Conservation (phyloP, 1,140 invertebrate species). For the Drosophila kikkawai region DNA sequence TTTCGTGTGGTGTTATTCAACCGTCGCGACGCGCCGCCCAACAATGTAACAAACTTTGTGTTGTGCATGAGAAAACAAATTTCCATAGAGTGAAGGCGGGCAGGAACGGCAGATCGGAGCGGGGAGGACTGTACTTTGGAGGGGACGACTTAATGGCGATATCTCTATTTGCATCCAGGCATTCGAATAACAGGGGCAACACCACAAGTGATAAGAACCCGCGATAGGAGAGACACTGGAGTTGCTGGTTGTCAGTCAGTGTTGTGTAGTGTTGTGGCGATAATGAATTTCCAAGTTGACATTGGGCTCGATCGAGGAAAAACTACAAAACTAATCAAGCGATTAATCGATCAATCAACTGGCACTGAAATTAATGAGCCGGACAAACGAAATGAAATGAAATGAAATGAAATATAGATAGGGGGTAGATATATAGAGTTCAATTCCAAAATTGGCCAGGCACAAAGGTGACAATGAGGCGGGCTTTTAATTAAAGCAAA, state of each 20-base stretch:
- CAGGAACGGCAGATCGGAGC: background rate
- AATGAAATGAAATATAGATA: constrained; percentile 27
- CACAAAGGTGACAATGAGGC: constrained; percentile 59
- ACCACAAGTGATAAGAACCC: constrained; percentile 3
- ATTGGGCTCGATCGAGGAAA: constrained; percentile 43
- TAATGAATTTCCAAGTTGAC: constrained; percentile 68
- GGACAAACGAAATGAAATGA: constrained; percentile 15
- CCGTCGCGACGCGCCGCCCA: constrained; percentile 14
- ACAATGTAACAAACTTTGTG: constrained; percentile 33
- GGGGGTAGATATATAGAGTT: constrained; percentile 19
- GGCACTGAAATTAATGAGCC: constrained; percentile 62
- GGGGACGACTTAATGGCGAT: constrained; percentile 34
- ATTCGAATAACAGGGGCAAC: constrained; percentile 2
- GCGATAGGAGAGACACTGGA: constrained; percentile 2
- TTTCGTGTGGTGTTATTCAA: constrained; percentile 45
- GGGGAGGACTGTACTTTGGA: constrained; percentile 1
- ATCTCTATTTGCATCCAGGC: constrained; percentile 16
- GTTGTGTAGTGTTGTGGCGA: constrained; percentile 2
- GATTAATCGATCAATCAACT: constrained; percentile 80
- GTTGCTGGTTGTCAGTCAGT: constrained; percentile 1
- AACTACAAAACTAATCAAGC: constrained; percentile 65
- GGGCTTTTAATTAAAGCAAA: constrained; percentile 47
- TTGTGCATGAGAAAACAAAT: constrained; percentile 52
- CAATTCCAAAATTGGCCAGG: constrained; percentile 52
- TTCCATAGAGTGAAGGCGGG: constrained; percentile 16